Evolutionary conservation across 2,113 vertebrate species (phyloP), one percentile per base, ranked within the genome.

Genomic region (Peromyscus polionotus): DNA sequence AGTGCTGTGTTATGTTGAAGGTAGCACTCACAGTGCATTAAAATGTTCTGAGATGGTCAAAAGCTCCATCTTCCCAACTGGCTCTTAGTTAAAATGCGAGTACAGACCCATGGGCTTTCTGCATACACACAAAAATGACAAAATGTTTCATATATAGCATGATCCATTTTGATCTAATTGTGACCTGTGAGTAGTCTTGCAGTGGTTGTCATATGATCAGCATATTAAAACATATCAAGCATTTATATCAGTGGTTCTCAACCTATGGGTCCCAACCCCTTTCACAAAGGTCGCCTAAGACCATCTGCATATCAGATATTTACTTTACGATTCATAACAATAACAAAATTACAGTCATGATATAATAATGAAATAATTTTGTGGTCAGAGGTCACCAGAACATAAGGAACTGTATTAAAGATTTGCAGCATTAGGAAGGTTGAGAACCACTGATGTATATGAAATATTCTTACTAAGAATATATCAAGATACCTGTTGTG

Each of bases 181-280:
- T 93, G 54, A 83, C 48, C n/a, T 95, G 61, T 68, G 45, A 91
- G 39, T 63, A 26, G 2, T 70, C 89, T 77, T 81, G 63, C 63
- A 22, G 85, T 73, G 63, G 67, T 59, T 88, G 22, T 91, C 59
- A 75, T 67, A 11, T 7, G 65, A 70, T 83, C 63, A 39, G 85
- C 48, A 57, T 84, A 75, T 80, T 90, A 75, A 97, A 95, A 83
- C 42, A 94, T 68, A 91, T 26, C 16, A 76, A 51, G 80, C 8
- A 70, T 88, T 73, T 88, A 17, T 42, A 16, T 4, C 57, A 61
- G 7, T 17, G n/a, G n/a, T 39, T 61, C 13, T 63, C 59, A 28
- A 42, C 7, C 59, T 63, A 7, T 39, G 81, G 24, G 36, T 83
- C n/a, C 1, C 36, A 5, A 63, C 7, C 36, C 57, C n/a, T 42